These are phyloP conservation scores for Cybosia mesomella DNA, from an alignment of 2,888 invertebrate genomes.

Conservation along the genomic window DNA sequence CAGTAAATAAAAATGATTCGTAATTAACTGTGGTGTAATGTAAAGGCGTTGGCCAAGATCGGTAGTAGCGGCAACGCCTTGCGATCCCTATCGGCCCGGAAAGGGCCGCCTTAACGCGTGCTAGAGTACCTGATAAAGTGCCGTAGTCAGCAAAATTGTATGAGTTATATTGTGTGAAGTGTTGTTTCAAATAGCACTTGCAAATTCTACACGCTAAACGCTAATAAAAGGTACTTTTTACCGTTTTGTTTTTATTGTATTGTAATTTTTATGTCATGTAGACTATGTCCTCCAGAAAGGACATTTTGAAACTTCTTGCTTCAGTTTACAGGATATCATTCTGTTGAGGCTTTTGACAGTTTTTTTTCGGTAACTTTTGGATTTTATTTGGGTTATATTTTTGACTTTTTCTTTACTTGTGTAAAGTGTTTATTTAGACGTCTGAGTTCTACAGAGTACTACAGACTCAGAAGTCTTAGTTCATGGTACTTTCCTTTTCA, in stretches of 20 bases:
- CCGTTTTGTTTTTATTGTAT: constrained; percentile 12
- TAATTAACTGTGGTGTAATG: constrained; percentile 76
- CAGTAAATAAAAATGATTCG: constrained; percentile 71
- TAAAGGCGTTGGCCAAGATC: constrained; percentile 70
- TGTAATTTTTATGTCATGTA: not conserved
- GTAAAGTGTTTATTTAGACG: not conserved
- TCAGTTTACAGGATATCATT: not conserved
- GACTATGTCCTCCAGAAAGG: not conserved
- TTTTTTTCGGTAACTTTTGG: too few relatives aligned
- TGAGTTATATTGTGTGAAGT: constrained; percentile 74
- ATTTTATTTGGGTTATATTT: not conserved
- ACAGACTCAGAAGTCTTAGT: too few relatives aligned
- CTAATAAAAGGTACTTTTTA: constrained; percentile 51
- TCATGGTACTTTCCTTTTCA: not conserved
- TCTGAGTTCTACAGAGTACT: too few relatives aligned
- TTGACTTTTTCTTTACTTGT: not conserved
- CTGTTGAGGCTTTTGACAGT: not conserved
- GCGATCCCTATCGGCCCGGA: constrained; percentile 73
- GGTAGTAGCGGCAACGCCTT: constrained; percentile 74
- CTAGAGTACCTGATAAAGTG: constrained; percentile 69
- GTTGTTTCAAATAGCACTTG: constrained; percentile 69
- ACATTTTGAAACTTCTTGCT: not conserved
- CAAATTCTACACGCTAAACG: constrained; percentile 57
- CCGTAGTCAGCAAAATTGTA: constrained; percentile 63
- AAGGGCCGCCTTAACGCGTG: constrained; percentile 73